phyloP scores from a whole-genome alignment of 2,113 vertebrate species.

The Nesoenas mayeri region DNA sequence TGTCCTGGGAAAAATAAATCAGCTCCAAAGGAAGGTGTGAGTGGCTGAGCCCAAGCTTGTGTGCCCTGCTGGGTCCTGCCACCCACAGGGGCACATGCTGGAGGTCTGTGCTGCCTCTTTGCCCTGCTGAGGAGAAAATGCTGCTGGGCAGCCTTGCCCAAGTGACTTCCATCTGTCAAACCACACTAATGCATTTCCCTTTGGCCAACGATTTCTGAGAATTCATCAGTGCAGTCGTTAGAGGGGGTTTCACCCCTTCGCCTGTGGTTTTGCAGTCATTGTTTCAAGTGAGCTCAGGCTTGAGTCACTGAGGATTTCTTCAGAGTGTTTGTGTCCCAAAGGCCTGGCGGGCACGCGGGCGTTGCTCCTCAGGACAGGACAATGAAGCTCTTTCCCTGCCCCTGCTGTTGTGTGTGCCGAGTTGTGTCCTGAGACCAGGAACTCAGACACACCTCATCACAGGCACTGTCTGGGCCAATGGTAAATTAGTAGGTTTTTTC shows the following conservation, averaged over 20 bases:
- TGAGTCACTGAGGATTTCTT: neutral
- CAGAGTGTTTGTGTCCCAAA: neutral
- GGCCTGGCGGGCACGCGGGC: neutral
- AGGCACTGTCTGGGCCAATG: neutral
- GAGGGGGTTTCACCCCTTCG: neutral
- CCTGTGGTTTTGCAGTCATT: neutral
- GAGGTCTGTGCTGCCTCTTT: neutral
- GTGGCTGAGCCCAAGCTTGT: neutral
- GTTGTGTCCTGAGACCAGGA: neutral
- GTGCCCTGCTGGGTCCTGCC: neutral
- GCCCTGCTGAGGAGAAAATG: neutral
- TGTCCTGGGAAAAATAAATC: neutral
- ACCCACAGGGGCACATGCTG: neutral
- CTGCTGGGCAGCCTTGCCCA: neutral
- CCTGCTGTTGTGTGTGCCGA: neutral
- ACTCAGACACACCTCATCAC: neutral
- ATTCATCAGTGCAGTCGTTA: neutral
- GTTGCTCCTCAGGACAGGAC: neutral
- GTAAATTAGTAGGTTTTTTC: neutral
- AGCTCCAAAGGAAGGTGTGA: neutral
- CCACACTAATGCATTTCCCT: neutral
- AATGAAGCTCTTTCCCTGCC: neutral
- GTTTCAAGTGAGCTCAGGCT: neutral
- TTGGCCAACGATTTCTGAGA: neutral
- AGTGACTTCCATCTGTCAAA: neutral